Evolutionary conservation across 2,888 invertebrate genomes (phyloP), one percentile per base, ranked within the genome.

Genomic region (Lampropteryx suffumata): DNA sequence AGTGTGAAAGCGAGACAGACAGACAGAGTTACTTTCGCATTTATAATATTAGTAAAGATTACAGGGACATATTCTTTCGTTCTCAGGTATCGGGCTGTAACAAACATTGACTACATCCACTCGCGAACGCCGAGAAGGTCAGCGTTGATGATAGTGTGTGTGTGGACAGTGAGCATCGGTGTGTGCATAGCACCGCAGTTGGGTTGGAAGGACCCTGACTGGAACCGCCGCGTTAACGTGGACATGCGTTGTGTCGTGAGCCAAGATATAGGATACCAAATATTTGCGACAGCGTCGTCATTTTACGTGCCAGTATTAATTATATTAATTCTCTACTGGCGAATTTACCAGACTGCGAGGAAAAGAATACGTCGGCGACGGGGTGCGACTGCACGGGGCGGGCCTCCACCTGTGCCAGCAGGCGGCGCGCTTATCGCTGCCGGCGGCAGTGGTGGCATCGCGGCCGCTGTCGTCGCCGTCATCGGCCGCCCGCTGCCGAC

Each of bases 301-400:
- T 98, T 98, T 86, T 98, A 97, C 82, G 93, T 97, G 59, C 98
- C 98, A 17, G 92, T 98, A 36, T 90, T 95, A 55, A 94, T 97
- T 44, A 97, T 98, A 75, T 92, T 98, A 63, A 93, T 96, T 70
- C 92, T 98, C 36, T 98, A 98, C 89, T 97, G 96, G 95, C 93
- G 96, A 77, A 98, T 95, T 91, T 95, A 96, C 87, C 94, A 96
- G 82, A 96, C 97, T 4, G 98, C 98, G 5, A 92, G 96, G 52
- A 95, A 95, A 79, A 92, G 97, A 78, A 97, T 97, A 71, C 92
- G 97, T 49, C 88, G 94, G 72, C 91, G 94, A 66, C 91, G 92
- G 67, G 93, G 92, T 59, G 93, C 92, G 26, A 92, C 92, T 34
- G 88, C 90, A 10, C 84, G 90, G 5, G 90, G 90, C 12, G 85